Conservation (phyloP, 2,797 vertebrate genomes). For the Enteromius anoplus region DNA sequence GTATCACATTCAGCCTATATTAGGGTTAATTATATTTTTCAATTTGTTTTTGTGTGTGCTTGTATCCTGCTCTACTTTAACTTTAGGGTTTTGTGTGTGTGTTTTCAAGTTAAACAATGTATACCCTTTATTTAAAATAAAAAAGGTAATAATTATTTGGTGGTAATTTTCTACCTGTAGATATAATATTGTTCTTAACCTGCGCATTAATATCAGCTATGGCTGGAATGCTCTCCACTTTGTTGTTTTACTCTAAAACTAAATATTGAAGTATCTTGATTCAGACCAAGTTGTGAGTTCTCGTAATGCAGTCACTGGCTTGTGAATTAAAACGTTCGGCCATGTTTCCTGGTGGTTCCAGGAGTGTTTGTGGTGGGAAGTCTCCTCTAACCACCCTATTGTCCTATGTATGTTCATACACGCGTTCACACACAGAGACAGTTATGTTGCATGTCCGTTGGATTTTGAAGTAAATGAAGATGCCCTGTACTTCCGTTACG, state of each 20-base stretch:
- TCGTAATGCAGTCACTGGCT: neutral
- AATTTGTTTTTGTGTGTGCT: neutral
- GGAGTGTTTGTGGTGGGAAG: constrained; percentile 15
- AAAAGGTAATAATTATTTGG: neutral
- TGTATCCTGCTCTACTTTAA: neutral
- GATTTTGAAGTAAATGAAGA: constrained; percentile 72
- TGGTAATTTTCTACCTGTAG: neutral
- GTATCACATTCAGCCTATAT: neutral
- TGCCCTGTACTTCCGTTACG: constrained; percentile 64
- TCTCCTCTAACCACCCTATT: neutral
- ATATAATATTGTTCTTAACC: neutral
- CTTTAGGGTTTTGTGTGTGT: neutral
- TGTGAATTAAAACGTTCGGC: neutral
- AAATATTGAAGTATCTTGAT: constrained; percentile 12
- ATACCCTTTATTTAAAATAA: no score
- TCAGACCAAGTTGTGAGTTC: neutral
- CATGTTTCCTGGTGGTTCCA: constrained; percentile 12
- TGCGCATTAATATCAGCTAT: neutral
- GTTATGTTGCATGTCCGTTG: constrained; percentile 57
- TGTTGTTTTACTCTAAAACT: neutral
- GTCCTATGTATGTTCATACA: constrained; percentile 6
- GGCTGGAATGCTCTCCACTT: neutral
- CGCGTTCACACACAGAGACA: neutral
- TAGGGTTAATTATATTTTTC: neutral
- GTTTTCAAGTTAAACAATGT: neutral